phyloP scores from a whole-genome alignment of 1,140 invertebrate species.

The Meloidogyne floridensis region DNA sequence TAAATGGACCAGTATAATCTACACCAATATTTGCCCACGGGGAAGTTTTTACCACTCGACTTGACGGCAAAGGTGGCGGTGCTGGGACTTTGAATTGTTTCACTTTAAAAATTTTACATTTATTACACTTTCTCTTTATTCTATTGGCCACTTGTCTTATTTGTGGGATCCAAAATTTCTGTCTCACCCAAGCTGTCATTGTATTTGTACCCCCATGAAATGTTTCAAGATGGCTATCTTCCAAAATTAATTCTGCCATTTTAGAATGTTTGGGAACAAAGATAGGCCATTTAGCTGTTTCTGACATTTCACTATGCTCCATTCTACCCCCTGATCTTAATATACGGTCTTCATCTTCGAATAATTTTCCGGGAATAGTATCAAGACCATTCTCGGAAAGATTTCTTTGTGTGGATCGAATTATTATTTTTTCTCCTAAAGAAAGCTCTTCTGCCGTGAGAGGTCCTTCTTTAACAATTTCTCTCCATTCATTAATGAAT shows the following conservation, averaged over 20 bases:
- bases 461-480: neutral
- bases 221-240: neutral
- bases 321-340: too few relatives aligned
- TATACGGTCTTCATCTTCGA: too few relatives aligned
- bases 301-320: neutral
- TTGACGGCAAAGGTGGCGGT: neutral
- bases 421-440: neutral
- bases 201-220: neutral
- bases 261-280: neutral
- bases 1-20: slow-evolving; percentile 17
- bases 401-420: neutral
- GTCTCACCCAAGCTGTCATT: neutral
- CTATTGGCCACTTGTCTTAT: neutral
- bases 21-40: neutral
- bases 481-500: neutral
- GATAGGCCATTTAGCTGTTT: neutral
- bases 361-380: too few relatives aligned
- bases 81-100: neutral
- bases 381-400: too few relatives aligned
- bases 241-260: neutral
- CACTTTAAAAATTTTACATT: neutral
- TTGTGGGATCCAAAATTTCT: neutral
- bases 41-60: neutral
- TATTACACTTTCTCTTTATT: neutral
- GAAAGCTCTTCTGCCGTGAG: neutral